Base-by-base conservation (phyloP, 2,888 invertebrate genomes). In the Zygaena filipendulae region DNA sequence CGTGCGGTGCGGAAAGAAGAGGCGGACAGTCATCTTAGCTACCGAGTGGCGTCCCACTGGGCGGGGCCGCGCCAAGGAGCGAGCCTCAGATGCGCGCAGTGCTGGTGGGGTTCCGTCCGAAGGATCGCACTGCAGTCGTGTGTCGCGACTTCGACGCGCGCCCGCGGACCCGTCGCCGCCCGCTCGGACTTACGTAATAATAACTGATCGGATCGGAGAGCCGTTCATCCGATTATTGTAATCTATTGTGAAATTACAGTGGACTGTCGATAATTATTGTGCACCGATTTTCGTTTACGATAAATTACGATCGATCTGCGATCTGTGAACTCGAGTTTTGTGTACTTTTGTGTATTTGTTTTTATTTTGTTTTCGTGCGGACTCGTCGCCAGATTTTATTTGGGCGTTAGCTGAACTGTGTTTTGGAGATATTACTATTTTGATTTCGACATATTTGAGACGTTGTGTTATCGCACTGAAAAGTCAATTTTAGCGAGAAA, bases 11-110 rank as follows among this genome's bases (percentile, higher is more conserved):
- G 68, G 37, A 66, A 70, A 52, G 64, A 61, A 53, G 79, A 79
- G 74, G 71, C 61, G 62, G 68, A 66, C 62, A 74, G 74, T 74
- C 71, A 77, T 79, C 77, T 79, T 79, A 77, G 72, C 64, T 54
- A 52, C 57, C 66, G 75, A 70, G 77, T 71, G 48, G 77, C 79
- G 72, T 74, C 83, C 81, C 72, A 74, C 72, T 71, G 81, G 84
- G 84, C 84, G 84, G 84, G 81, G 84, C 81, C 70, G 72, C 63
- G 69, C 66, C 60, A 70, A 69, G 72, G 70, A 79, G 74, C 63
- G 79, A 74, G 75, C 79, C 81, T 81, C 71, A 79, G 82, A 83
- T 83, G 82, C 82, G 83, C 82, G 77, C 68, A 71, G 82, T 72
- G 81, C 72, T 81, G 82, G 82, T 81, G 84, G 84, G 82, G 82